Percentiles rank a stretch among this genome's conserved stretches.
These are phyloP conservation scores for Rutilus rutilus DNA, from an alignment of 2,113 vertebrate species.

Conservation along the genomic window DNA sequence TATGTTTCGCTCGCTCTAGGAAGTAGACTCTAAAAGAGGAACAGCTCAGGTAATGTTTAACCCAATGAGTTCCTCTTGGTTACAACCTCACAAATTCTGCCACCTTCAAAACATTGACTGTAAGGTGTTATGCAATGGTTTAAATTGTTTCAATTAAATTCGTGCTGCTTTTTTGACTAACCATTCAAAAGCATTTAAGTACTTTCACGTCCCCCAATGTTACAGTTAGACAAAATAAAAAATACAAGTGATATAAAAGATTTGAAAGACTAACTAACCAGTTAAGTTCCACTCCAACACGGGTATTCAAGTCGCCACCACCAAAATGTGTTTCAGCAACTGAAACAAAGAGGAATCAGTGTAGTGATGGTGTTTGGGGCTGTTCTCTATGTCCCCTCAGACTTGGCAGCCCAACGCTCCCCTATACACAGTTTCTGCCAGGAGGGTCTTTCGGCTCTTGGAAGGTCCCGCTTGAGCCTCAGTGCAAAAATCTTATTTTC, in stretches of 20 bases:
- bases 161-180: background rate
- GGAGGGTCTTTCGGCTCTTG: background rate
- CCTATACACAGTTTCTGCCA: background rate
- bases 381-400: background rate
- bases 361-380: slow-evolving; percentile 1
- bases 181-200: background rate
- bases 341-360: slow-evolving; percentile 38
- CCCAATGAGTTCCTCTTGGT: slow-evolving; percentile 43
- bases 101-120: slow-evolving; percentile 19
- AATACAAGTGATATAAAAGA: background rate
- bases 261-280: background rate
- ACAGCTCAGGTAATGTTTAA: slow-evolving; percentile 49
- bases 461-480: slow-evolving; percentile 69
- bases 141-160: background rate
- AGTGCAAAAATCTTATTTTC: slow-evolving; percentile 68
- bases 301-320: background rate
- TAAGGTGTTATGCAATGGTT: slow-evolving; percentile 9
- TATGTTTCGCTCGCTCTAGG: slow-evolving; percentile 43
- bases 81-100: slow-evolving; percentile 35
- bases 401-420: background rate
- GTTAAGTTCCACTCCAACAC: background rate
- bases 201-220: background rate
- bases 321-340: background rate
- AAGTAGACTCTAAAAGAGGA: slow-evolving; percentile 44
- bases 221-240: background rate